Base-by-base conservation (phyloP, 2,797 vertebrate species). In the Sebastes dallii region DNA sequence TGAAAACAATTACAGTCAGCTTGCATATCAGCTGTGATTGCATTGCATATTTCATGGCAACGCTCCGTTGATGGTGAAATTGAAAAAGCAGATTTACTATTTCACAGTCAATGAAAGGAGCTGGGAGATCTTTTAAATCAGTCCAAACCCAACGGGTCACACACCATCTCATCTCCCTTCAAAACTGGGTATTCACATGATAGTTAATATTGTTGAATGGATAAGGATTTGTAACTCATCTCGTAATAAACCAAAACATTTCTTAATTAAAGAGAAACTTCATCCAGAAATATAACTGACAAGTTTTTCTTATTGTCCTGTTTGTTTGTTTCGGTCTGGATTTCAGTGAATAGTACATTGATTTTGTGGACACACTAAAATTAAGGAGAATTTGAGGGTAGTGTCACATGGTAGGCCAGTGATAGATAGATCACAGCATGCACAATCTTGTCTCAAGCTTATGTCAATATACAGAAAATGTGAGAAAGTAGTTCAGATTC, bases 1-100 rank as follows among this genome's bases (percentile, higher is more conserved):
- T 72, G 56, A 88, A 88, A 85, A 88, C 86, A 90, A 89, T 88
- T 88, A 86, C 72, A 80, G 77, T 78, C 87, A 18, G 65, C 69
- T 39, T 65, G 77, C 36, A 42, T 89, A 65, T 89, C 68, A 73
- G 78, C 77, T 68, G 60, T 64, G 81, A 88, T 84, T 86, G 72
- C 34, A 1, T 80, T 83, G 78, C 80, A 84, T 82, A 88, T 84
- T 91, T 89, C 80, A 79, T 66, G 73, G 74, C 68, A 68, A 87
- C 14, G 71, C 59, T 83, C 82, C 14, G 3, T 16, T 82, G 81
- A 81, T 73, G 42, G 60, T 27, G 75, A 82, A 89, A 91, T 73
- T 88, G 70, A 91, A 88, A 52, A 84, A 87, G 72, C 80, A 75
- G 72, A 86, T 88, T 84, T 73, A 60, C 66, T 81, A 14, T 83